phyloP scores from a whole-genome alignment of 2,113 vertebrate genomes.

The Macquaria australasica region DNA sequence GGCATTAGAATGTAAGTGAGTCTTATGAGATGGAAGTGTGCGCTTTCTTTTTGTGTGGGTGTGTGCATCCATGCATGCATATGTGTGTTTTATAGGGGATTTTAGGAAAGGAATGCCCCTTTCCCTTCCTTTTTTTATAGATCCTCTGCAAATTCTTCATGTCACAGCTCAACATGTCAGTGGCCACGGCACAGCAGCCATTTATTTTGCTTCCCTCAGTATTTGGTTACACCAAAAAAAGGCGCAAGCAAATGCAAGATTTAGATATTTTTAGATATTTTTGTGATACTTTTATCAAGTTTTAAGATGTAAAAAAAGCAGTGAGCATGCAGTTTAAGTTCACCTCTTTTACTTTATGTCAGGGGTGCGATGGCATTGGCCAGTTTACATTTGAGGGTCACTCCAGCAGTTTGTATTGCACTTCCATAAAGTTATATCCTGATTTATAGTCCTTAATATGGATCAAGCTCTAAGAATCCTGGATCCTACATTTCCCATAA shows the following conservation, averaged over 20 bases:
- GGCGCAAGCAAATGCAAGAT: background rate
- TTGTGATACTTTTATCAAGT: background rate
- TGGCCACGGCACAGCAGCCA: background rate
- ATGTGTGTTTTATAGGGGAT: conserved; percentile 50
- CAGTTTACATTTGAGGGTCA: background rate
- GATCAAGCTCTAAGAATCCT: background rate
- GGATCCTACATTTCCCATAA: background rate
- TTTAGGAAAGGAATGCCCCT: conserved; percentile 72
- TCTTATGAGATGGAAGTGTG: conserved; percentile 66
- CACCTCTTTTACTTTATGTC: background rate
- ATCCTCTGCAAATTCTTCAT: background rate
- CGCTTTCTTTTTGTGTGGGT: conserved; percentile 24
- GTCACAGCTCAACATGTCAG: conserved; percentile 1
- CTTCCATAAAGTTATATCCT: background rate
- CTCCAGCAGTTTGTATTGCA: background rate
- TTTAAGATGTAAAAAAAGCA: background rate
- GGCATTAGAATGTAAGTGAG: conserved; percentile 78
- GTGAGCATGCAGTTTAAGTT: background rate
- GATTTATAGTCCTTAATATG: background rate
- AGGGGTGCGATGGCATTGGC: background rate
- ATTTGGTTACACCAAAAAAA: background rate
- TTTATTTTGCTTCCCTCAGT: conserved; percentile 42
- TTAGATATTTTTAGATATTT: background rate
- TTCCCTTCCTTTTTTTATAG: conserved; percentile 2
- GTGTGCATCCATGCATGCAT: conserved; percentile 44